phyloP scores from a whole-genome alignment of 2,888 invertebrate species.

The Andrena bicolor region DNA sequence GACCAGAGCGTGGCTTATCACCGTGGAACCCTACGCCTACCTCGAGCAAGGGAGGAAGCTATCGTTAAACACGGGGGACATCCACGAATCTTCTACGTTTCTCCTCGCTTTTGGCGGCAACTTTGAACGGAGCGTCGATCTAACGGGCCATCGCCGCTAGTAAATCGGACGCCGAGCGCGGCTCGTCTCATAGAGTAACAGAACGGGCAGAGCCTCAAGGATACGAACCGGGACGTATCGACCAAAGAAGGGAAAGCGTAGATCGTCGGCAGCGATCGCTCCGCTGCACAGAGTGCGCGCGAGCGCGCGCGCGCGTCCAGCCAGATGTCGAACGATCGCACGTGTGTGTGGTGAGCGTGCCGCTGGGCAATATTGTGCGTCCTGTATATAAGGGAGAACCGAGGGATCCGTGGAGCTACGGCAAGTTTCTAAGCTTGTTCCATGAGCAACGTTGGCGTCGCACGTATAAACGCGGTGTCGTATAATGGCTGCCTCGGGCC shows the following conservation, averaged over 20 bases:
- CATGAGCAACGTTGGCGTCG: no score
- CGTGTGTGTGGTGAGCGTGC: constrained; percentile 6
- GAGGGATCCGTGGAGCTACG: no score
- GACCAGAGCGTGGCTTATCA: neutral
- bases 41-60: neutral
- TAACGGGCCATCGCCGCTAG: neutral
- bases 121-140: constrained; percentile 47
- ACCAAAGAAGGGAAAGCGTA: constrained; percentile 19
- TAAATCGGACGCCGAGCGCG: no score
- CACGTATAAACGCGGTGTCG: no score
- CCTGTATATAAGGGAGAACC: no score
- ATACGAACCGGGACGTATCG: constrained; percentile 19
- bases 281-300: constrained; percentile 33
- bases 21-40: neutral
- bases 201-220: neutral
- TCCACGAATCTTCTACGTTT: constrained; percentile 14
- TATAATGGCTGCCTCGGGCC: constrained; percentile 24
- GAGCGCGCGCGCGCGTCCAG: constrained; percentile 35
- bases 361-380: neutral
- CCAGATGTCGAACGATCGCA: neutral
- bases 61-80: neutral
- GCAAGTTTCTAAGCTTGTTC: no score
- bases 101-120: constrained; percentile 60
- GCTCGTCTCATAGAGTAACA: neutral
- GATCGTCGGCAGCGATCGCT: constrained; percentile 35